These are phyloP conservation scores for Luperina testacea DNA, from an alignment of 2,888 invertebrate species.

Conservation along the genomic window DNA sequence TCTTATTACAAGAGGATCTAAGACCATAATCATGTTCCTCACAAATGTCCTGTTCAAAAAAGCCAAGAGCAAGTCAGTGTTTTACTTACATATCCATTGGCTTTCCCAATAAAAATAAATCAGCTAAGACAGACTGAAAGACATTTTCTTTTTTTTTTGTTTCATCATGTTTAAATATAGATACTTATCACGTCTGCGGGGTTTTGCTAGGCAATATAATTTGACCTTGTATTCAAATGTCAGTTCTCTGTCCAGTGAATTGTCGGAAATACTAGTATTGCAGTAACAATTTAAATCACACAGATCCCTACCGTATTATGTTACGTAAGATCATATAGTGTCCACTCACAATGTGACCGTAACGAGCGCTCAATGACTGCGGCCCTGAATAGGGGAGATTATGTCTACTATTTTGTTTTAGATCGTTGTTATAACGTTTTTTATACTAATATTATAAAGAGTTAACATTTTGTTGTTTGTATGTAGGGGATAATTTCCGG, in stretches of 20 bases:
- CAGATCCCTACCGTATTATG: slow-evolving; percentile 43
- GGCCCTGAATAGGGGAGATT: slow-evolving; percentile 65
- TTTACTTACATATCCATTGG: background rate
- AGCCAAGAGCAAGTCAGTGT: slow-evolving; percentile 94
- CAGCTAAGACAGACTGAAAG: too few species aligned
- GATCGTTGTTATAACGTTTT: slow-evolving; percentile 28
- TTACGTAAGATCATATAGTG: slow-evolving; percentile 58
- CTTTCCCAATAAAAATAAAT: background rate
- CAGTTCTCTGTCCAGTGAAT: slow-evolving; percentile 37
- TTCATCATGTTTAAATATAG: background rate
- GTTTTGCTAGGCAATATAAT: background rate
- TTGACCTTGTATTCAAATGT: background rate
- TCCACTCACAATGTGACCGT: slow-evolving; percentile 65
- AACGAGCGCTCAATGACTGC: slow-evolving; percentile 67
- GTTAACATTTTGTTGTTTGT: too few species aligned
- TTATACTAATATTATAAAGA: too few species aligned
- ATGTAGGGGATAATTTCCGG: too few species aligned
- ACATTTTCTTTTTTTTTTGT: background rate
- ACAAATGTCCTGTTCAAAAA: slow-evolving; percentile 93
- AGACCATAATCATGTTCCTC: slow-evolving; percentile 90
- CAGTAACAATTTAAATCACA: slow-evolving; percentile 51
- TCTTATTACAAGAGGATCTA: background rate
- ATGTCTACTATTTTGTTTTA: slow-evolving; percentile 54
- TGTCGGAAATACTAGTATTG: slow-evolving; percentile 27
- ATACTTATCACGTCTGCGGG: too few species aligned